These are phyloP conservation scores for Melospiza melodia DNA, from an alignment of 2,113 vertebrate species.

Conservation along the genomic window DNA sequence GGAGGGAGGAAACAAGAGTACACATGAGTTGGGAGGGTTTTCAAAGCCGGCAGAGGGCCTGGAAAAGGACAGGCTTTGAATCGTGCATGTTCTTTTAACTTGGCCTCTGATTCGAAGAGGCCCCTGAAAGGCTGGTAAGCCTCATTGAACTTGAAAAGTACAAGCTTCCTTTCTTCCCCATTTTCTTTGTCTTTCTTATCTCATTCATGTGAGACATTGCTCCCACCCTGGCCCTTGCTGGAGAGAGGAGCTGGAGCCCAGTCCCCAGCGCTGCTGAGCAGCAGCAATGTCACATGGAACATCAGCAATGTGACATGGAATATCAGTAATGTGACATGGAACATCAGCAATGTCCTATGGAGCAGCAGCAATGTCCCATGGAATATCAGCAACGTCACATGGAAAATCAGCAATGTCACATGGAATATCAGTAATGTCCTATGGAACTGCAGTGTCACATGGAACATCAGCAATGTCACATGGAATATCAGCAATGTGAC, in stretches of 20 bases:
- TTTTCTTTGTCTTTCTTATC: constrained; percentile 72
- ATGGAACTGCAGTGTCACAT: neutral
- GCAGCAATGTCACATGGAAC: neutral
- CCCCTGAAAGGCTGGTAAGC: constrained; percentile 72
- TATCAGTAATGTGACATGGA: neutral
- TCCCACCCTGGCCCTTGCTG: neutral
- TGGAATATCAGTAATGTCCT: neutral
- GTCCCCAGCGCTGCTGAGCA: neutral
- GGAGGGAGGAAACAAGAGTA: neutral
- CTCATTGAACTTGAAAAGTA: constrained; percentile 81
- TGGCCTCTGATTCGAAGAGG: constrained; percentile 64
- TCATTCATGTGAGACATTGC: constrained; percentile 69
- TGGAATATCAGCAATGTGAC: no score
- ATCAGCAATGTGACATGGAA: neutral
- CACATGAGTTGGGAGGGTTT: constrained; percentile 32
- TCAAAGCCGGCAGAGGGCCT: constrained; percentile 63
- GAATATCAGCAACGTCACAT: neutral
- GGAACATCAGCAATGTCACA: neutral
- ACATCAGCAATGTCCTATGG: neutral
- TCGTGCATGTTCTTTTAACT: constrained; percentile 67
- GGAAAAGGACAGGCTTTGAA: constrained; percentile 69
- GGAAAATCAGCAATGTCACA: rapidly evolving
- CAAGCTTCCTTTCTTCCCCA: constrained; percentile 72
- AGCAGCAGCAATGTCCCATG: neutral
- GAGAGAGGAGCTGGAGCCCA: neutral